These are phyloP conservation scores for Enteromius anoplus DNA, from an alignment of 2,797 vertebrate genomes.

Conservation along the genomic window DNA sequence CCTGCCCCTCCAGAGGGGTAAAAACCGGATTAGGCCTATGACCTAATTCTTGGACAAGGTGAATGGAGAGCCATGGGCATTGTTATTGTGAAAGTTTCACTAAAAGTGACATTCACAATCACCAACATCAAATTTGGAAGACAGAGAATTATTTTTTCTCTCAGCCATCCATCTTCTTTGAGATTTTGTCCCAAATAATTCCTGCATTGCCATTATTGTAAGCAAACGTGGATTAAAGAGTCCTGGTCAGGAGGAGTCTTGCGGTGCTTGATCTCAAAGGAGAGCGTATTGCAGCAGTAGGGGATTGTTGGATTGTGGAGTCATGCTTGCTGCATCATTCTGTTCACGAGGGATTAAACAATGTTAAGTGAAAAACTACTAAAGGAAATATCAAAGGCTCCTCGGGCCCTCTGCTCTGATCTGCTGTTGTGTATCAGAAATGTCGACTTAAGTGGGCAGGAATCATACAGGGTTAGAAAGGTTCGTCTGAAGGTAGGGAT, in stretches of 20 bases:
- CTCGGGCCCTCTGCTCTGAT: background rate
- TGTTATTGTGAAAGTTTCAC: background rate
- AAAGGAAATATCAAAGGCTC: constrained; percentile 54
- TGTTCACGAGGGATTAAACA: constrained; percentile 67
- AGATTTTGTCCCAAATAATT: background rate
- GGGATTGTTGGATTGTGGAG: constrained; percentile 47
- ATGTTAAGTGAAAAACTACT: constrained; percentile 51
- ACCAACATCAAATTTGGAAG: background rate
- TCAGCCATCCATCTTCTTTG: background rate
- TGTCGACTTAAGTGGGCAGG: background rate
- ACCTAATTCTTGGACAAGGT: too few species aligned
- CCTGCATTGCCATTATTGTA: too few species aligned
- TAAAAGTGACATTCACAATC: constrained; percentile 7
- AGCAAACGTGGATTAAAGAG: background rate
- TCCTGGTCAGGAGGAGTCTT: background rate
- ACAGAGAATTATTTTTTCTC: background rate
- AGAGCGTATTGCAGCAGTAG: background rate
- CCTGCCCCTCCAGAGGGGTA: too few species aligned
- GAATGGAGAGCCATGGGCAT: background rate
- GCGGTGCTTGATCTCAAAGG: background rate
- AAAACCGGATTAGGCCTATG: too few species aligned
- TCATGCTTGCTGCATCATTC: constrained; percentile 59
- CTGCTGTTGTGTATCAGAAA: background rate
- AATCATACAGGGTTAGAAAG: background rate
- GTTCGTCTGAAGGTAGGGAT: background rate